These are phyloP conservation scores for Epiblema foenella DNA, from an alignment of 2,888 invertebrate genomes.

Conservation along the genomic window DNA sequence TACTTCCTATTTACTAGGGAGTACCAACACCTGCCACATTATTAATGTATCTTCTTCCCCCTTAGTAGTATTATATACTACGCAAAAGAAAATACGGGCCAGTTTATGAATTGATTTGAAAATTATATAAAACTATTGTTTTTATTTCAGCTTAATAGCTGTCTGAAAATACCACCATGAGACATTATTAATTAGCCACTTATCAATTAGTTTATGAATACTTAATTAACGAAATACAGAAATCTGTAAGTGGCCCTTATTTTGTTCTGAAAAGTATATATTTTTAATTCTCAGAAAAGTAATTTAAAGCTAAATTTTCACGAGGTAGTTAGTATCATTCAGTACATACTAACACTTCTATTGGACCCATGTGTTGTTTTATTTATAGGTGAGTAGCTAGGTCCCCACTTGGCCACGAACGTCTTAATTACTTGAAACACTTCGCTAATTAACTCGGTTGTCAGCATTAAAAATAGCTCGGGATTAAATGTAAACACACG, in stretches of 20 bases:
- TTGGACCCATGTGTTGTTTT: conserved; percentile 34
- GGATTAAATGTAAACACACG: conserved; percentile 14
- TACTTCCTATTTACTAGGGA: conserved; percentile 43
- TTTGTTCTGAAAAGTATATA: no score
- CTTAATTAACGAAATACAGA: no score
- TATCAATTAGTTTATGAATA: no score
- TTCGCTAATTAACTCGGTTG: conserved; percentile 32
- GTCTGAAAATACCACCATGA: no score
- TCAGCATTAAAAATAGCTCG: conserved; percentile 31
- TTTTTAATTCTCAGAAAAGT: neutral
- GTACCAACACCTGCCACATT: neutral
- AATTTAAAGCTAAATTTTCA: neutral
- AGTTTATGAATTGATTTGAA: no score
- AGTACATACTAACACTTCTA: neutral
- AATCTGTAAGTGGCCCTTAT: no score
- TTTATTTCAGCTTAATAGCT: no score
- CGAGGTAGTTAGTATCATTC: neutral
- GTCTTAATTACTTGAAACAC: conserved; percentile 49
- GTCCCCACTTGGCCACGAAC: conserved; percentile 26
- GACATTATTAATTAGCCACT: no score
- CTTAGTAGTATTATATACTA: no score
- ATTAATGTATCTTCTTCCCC: neutral
- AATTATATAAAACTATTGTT: no score
- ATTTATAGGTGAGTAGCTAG: conserved; percentile 27
- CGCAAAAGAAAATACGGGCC: no score